These are phyloP conservation scores for Iguana delicatissima DNA, from an alignment of 2,797 vertebrate species.

Conservation along the genomic window DNA sequence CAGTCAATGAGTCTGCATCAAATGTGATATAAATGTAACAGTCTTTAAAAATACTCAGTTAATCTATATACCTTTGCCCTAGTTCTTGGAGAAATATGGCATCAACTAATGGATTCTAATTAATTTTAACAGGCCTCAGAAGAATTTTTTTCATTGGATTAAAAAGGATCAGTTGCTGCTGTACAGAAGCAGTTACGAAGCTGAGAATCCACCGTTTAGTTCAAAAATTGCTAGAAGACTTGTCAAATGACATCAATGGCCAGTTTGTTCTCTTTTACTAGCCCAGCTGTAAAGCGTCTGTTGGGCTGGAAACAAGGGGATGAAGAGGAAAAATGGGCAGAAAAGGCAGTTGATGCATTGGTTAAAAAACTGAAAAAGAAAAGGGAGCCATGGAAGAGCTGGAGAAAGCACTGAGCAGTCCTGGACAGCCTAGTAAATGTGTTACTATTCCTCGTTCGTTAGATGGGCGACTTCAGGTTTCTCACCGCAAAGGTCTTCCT, in stretches of 20 bases:
- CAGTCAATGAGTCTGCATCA: neutral
- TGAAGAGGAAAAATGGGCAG: slow-evolving; percentile 99
- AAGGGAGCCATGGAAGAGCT: slow-evolving; percentile 99
- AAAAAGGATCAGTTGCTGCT: slow-evolving; percentile 31
- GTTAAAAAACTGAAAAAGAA: slow-evolving; percentile 99
- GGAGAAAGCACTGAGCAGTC: slow-evolving; percentile 96
- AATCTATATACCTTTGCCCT: neutral
- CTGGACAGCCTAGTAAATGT: slow-evolving; percentile 96
- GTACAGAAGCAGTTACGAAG: slow-evolving; percentile 46
- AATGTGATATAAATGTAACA: slow-evolving; percentile 1
- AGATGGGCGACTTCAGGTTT: slow-evolving; percentile 95
- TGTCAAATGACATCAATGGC: slow-evolving; percentile 97
- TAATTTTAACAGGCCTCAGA: slow-evolving; percentile 52
- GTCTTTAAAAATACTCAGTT: neutral
- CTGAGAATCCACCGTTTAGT: slow-evolving; percentile 58
- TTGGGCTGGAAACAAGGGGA: slow-evolving; percentile 99
- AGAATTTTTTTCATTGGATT: slow-evolving; percentile 37
- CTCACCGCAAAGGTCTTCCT: slow-evolving; percentile 95
- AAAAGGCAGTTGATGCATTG: slow-evolving; percentile 97
- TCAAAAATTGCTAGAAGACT: slow-evolving; percentile 76
- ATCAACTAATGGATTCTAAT: slow-evolving; percentile 38
- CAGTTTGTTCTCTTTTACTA: slow-evolving; percentile 99
- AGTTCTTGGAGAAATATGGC: slow-evolving; percentile 10
- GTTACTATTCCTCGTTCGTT: slow-evolving; percentile 96
- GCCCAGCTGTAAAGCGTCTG: slow-evolving; percentile 96